phyloP scores from a whole-genome alignment of 2,113 vertebrate species.

The Bungarus multicinctus region DNA sequence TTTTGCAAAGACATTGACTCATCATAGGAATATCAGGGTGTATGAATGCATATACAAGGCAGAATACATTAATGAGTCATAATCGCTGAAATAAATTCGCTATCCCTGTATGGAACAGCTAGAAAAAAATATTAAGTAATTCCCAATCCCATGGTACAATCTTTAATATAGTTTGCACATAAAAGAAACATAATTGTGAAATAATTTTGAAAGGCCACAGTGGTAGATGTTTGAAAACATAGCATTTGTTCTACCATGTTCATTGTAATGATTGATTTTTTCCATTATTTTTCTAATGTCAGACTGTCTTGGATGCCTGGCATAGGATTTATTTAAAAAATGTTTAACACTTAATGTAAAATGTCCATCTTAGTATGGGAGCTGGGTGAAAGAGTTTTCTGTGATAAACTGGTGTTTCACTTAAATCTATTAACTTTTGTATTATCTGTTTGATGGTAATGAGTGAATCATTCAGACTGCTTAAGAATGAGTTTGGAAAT shows the following conservation, averaged over 20 bases:
- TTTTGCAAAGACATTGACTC: not conserved
- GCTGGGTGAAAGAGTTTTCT: not conserved
- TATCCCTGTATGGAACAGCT: not conserved
- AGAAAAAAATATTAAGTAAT: not conserved
- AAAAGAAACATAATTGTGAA: not conserved
- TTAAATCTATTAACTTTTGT: not conserved
- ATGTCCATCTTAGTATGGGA: not conserved
- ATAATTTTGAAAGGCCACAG: not conserved
- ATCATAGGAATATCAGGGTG: rapidly evolving
- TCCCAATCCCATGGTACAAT: not conserved
- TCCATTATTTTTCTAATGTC: conserved; percentile 37
- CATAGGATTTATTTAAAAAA: conserved; percentile 54
- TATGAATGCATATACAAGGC: not conserved
- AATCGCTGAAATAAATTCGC: not conserved
- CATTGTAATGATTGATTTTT: conserved; percentile 25
- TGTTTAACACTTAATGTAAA: conserved; percentile 1
- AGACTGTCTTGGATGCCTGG: conserved; percentile 40
- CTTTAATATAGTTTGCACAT: not conserved
- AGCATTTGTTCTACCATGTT: conserved; percentile 9
- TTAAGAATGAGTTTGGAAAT: not conserved
- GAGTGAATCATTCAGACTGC: not conserved
- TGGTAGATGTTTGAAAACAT: conserved; percentile 9
- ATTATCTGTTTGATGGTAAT: not conserved
- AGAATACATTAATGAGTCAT: not conserved
- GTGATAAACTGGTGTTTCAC: not conserved